Evolutionary conservation across 2,888 invertebrate species (phyloP), one percentile per base, ranked within the genome.

Genomic region (Lycophotia porphyrea): DNA sequence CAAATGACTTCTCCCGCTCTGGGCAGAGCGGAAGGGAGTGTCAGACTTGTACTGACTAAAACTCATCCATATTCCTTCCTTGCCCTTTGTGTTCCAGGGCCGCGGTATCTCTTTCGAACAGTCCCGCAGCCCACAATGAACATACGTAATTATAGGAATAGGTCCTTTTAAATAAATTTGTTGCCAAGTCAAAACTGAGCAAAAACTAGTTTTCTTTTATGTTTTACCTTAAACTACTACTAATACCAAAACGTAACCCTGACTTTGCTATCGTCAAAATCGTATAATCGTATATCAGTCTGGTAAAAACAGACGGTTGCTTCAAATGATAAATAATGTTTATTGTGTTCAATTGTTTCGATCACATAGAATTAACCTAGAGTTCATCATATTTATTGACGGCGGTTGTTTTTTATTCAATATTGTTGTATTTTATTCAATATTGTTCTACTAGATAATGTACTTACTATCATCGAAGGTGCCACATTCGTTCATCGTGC

Each of bases 401-500:
- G 18, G 27, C 9, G 58, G 58, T 31, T 60, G 9, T 21, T 60
- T 60, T 3, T 21, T 60, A 3, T 42, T 39, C 9, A 61, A 69
- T 42, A 65, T 65, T 27, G 3, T 68, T 69, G 18, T n/a, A 44
- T 27, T 44, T 3, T 1, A 9, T n/a, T n/a, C n/a, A n/a, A n/a
- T n/a, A n/a, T n/a, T n/a, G n/a, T n/a, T 5, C 31, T 47, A 31
- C 31, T 15, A 27, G 11, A 44, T 21, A 7, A 36, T 60, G 0
- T 47, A n/a, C 65, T 78, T 39, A 76, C 76, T 47, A 27, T 60
- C 1, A 68, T 78, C 76, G 21, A 76, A 68, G 15, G 76, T 76
- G 9, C 76, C 76, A 24, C 76, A 76, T 61, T 76, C 76, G 58
- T 76, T 78, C 71, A 78, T 24, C 21, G 70, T 78, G 21, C 27